Conservation (phyloP, 2,113 vertebrate species). For the Bagarius yarrelli region DNA sequence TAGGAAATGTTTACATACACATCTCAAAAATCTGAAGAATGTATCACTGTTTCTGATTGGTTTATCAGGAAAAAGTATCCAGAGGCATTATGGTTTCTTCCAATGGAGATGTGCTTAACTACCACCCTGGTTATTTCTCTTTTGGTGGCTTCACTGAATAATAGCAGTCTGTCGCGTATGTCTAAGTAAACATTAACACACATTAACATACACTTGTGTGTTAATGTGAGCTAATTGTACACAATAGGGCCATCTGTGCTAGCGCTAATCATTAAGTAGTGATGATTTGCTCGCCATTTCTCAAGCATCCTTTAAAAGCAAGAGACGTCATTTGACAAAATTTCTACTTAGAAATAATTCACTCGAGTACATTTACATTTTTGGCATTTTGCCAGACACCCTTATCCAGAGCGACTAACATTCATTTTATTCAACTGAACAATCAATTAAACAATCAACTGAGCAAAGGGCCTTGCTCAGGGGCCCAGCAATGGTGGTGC, state of each 20-base stretch:
- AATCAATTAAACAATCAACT: no score
- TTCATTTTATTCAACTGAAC: no score
- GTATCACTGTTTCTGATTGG: background rate
- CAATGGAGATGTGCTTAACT: background rate
- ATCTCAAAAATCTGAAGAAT: background rate
- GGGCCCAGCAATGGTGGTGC: no score
- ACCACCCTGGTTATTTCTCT: background rate
- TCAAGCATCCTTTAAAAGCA: background rate
- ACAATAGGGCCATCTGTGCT: constrained; percentile 18
- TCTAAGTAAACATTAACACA: constrained; percentile 4
- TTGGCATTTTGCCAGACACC: no score
- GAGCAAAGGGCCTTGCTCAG: no score
- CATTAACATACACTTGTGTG: background rate
- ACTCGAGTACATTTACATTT: no score
- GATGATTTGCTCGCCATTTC: background rate
- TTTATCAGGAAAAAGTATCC: background rate
- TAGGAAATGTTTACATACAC: background rate
- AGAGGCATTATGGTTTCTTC: background rate
- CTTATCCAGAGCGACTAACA: no score
- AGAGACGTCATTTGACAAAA: background rate
- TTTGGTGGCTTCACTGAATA: background rate
- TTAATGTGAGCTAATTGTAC: constrained; percentile 4
- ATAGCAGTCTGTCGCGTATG: background rate
- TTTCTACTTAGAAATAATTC: no score
- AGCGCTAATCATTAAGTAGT: background rate